Percentiles rank a stretch among this genome's conserved stretches.
phyloP scores from a whole-genome alignment of 2,113 vertebrate genomes.

The Apistogramma diplotaenia region DNA sequence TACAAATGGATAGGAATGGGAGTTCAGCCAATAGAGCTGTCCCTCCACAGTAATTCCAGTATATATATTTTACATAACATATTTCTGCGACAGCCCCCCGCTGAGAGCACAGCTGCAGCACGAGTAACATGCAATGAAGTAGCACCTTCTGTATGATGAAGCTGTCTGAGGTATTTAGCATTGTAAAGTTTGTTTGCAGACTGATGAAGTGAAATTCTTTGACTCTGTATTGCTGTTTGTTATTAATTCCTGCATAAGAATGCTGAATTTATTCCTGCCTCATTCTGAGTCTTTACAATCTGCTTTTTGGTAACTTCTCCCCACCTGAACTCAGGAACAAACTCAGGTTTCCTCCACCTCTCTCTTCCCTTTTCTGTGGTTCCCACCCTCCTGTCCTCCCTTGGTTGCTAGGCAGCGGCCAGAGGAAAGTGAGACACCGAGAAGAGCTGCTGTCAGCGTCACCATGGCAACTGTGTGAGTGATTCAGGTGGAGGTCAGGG shows the following conservation, averaged over 20 bases:
- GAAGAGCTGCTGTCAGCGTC: constrained; percentile 72
- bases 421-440: constrained; percentile 64
- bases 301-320: constrained; percentile 30
- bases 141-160: not conserved
- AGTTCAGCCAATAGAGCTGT: not conserved
- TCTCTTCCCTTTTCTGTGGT: not conserved
- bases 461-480: constrained; percentile 76
- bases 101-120: not conserved
- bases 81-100: not conserved
- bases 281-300: not conserved
- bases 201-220: not conserved
- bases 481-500: constrained; percentile 73
- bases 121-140: not conserved
- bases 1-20: not conserved
- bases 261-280: not conserved
- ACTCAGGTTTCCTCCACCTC: constrained; percentile 26
- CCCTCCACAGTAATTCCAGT: too few relatives aligned
- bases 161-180: not conserved
- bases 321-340: not conserved
- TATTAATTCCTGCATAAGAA: not conserved
- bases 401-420: constrained; percentile 76
- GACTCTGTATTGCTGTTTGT: not conserved
- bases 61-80: not conserved
- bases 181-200: not conserved
- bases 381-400: constrained; percentile 49